Conservation (phyloP, 2,888 invertebrate species). For the Ennomos quercinarius region DNA sequence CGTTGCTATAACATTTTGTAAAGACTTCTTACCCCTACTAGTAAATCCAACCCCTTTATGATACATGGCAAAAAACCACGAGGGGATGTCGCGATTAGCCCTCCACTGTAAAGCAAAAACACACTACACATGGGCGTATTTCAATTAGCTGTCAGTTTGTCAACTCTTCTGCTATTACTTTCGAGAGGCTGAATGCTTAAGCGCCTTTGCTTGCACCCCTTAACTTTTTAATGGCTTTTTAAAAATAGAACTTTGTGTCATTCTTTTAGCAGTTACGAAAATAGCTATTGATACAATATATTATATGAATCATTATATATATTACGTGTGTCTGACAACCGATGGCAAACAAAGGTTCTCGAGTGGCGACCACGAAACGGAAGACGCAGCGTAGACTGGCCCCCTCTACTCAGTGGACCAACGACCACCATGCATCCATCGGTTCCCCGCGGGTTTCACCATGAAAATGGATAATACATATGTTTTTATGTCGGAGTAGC, state of each 20-base stretch:
- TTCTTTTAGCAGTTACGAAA: not conserved
- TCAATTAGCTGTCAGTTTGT: constrained; percentile 84
- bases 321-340: too few relatives aligned
- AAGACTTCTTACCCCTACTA: constrained; percentile 57
- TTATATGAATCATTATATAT: too few relatives aligned
- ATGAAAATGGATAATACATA: too few relatives aligned
- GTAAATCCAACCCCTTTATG: constrained; percentile 65
- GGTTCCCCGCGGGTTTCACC: too few relatives aligned
- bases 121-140: constrained; percentile 79
- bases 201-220: constrained; percentile 32
- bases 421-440: too few relatives aligned
- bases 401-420: too few relatives aligned
- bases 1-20: constrained; percentile 33
- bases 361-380: too few relatives aligned
- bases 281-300: constrained; percentile 6
- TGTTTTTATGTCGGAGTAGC: too few relatives aligned
- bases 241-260: constrained; percentile 39
- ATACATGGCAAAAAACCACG: constrained; percentile 60
- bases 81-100: constrained; percentile 78
- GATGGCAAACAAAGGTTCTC: too few relatives aligned
- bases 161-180: constrained; percentile 72
- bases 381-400: too few relatives aligned
- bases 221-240: constrained; percentile 38
- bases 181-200: constrained; percentile 48
- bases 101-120: constrained; percentile 76